Evolutionary conservation across 2,113 vertebrate genomes (phyloP), one percentile per base, ranked within the genome.

Genomic region (Elachura formosa): DNA sequence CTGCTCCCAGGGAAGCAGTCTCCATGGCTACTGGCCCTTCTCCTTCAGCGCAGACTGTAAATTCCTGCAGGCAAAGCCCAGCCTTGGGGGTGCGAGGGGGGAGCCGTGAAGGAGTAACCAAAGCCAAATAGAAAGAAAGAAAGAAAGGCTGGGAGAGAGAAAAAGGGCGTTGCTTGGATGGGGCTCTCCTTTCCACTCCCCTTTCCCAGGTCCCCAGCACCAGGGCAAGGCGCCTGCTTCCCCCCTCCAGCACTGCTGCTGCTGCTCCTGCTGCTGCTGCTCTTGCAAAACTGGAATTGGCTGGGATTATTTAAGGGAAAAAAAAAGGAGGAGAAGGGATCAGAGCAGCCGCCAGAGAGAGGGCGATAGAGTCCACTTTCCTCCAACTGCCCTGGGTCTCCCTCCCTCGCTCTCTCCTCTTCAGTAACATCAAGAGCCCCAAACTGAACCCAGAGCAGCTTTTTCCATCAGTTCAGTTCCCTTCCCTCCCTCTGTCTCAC

Each of bases 1-100:
- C 96, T 97, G 98, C 98, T 98, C 98, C 98, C 98, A 96, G 97
- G 97, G 98, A 98, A 98, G 98, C 98, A 97, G 98, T 98, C 97
- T 98, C 98, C 98, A 98, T 98, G 98, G 98, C 96, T 96, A 98
- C 98, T 97, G 96, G 95, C 97, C 97, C 97, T 94, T 95, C 98
- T 96, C 98, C 97, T 97, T 96, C 98, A 96, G 97, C 97, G 97
- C 91, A 98, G 98, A 98, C 98, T 98, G 98, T 98, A 98, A 98
- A 98, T 98, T 98, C 98, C 98, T 98, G 97, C 98, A 97, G 98
- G 97, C 97, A 97, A 97, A 97, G 97, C 97, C 94, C 97, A 96
- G 97, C 95, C 96, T 96, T 97, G 97, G 97, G 97, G 96, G 97
- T 97, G 96, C 96, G 97, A 94, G 96, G 96, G 97, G 96, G 97